Evolutionary conservation across 2,888 invertebrate species (phyloP), one percentile per base, ranked within the genome.

Genomic region (Carcina quercana): DNA sequence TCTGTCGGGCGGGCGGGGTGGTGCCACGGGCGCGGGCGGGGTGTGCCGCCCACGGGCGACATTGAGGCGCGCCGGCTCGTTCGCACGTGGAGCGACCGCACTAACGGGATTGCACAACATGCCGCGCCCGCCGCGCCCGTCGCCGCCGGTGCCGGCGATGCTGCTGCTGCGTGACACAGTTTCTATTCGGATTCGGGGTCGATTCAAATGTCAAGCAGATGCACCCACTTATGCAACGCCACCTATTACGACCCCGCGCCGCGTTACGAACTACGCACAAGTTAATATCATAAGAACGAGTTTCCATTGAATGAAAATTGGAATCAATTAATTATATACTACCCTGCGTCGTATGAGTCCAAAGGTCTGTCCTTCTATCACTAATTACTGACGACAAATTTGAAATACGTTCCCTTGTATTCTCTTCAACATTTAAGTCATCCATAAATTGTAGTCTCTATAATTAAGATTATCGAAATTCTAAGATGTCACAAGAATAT

Each of bases 151-250:
- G 60, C 58, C 61, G 10, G 61, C 65, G 64, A 59, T 59, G 64
- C 67, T 68, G 71, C 62, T 69, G 59, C 68, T 71, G 66, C 74
- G 70, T 82, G 82, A 80, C 82, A 82, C 74, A 82, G 82, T 79
- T 83, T 83, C 82, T 80, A 82, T 83, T 83, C 78, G 70, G 74
- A 83, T 82, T 82, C 82, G 79, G 80, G 82, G 82, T 76, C 82
- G 75, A 83, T 79, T 72, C 74, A 83, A 83, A 83, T 83, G 82
- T 82, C 82, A 82, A 78, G 69, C 76, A 82, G 80, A 83, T 80
- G 80, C 78, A 82, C 62, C 63, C 62, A 75, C 72, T 83, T 82
- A 80, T 80, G 82, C 78, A 82, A 82, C 12, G n/a, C n/a, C 29
- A 21, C 27, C 13, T 20, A 26, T 32, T 8, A 22, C 27, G 37